Evolutionary conservation across 2,888 invertebrate species (phyloP).

Genomic region (Cerastis leucographa): DNA sequence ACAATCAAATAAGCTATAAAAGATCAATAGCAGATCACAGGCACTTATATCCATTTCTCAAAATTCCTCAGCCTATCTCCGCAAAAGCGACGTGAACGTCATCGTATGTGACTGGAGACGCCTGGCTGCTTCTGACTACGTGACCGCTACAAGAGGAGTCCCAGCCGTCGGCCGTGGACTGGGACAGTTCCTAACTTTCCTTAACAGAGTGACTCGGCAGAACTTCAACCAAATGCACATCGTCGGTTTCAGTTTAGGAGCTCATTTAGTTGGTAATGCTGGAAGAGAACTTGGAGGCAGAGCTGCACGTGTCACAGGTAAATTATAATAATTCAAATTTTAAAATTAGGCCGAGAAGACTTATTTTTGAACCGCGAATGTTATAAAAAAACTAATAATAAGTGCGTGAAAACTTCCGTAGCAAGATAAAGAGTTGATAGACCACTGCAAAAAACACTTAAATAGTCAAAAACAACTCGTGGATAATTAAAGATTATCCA

Average conservation of each 20-base stretch:
- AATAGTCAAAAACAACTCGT: not conserved
- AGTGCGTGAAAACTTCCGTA: not conserved
- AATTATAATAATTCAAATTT: not conserved
- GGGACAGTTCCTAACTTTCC: conserved; percentile 82
- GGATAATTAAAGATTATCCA: not conserved
- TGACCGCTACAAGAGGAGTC: conserved; percentile 78
- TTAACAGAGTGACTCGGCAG: conserved; percentile 75
- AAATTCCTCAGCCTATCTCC: conserved; percentile 73
- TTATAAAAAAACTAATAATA: not conserved
- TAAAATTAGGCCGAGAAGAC: not conserved
- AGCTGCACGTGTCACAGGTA: conserved; percentile 83
- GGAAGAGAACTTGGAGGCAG: conserved; percentile 80
- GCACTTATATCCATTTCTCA: not conserved
- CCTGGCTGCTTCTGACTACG: conserved; percentile 75
- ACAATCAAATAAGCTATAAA: not conserved
- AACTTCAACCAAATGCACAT: conserved; percentile 79
- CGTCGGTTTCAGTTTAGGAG: conserved; percentile 87
- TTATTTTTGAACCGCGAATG: not conserved
- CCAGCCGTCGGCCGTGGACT: conserved; percentile 82
- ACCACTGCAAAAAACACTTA: not conserved
- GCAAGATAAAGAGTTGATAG: not conserved
- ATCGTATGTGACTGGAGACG: conserved; percentile 85
- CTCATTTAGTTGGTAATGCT: conserved; percentile 85
- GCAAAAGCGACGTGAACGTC: conserved; percentile 79
- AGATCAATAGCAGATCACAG: not conserved